Conservation (phyloP, 2,797 vertebrate species). For the Xenopus petersii region DNA sequence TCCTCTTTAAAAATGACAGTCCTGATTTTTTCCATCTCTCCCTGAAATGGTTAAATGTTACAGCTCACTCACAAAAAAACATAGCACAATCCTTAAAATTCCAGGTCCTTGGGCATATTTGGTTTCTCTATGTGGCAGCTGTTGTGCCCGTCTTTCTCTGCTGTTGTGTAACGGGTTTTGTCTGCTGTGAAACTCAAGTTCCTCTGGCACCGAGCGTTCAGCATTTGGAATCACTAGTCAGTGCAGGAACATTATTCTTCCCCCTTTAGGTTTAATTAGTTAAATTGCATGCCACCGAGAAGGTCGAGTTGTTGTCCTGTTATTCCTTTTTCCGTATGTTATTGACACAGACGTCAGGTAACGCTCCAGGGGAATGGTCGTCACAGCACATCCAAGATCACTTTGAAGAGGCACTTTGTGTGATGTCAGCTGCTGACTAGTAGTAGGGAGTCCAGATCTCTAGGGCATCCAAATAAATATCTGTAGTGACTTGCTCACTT, state of each 20-base stretch:
- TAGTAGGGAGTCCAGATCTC: neutral
- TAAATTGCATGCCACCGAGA: neutral
- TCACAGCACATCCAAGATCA: neutral
- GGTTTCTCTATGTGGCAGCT: constrained; percentile 24
- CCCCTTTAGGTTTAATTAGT: neutral
- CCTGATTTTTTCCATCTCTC: too few relatives aligned
- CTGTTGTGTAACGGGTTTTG: constrained; percentile 9
- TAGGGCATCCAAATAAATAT: too few relatives aligned
- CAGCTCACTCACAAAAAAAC: neutral
- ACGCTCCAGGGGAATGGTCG: neutral
- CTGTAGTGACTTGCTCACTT: too few relatives aligned
- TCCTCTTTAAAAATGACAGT: too few relatives aligned
- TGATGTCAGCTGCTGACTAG: neutral
- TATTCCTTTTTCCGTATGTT: neutral
- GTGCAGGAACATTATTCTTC: neutral
- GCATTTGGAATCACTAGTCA: neutral
- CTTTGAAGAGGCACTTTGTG: neutral
- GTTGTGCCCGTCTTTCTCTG: neutral
- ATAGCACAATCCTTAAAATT: neutral
- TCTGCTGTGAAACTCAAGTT: constrained; percentile 17
- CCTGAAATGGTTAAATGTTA: too few relatives aligned
- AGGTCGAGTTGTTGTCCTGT: neutral
- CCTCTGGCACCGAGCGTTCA: neutral
- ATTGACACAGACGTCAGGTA: neutral
- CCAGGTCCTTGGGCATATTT: neutral